These are phyloP conservation scores for Musca domestica DNA, from an alignment of 1,140 invertebrate genomes.

Conservation along the genomic window DNA sequence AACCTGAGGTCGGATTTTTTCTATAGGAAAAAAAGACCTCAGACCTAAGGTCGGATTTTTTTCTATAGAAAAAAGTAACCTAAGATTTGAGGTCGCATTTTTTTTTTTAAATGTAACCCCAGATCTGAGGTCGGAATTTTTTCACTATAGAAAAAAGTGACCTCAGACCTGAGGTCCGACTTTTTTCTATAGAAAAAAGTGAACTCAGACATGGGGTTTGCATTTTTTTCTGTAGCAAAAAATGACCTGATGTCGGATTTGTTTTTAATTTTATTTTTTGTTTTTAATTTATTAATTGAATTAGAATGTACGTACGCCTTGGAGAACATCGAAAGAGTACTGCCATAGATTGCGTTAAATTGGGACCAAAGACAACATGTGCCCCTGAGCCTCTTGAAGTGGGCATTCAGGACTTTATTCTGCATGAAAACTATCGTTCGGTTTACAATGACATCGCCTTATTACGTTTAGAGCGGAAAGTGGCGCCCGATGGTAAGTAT, in stretches of 20 bases:
- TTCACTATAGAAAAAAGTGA: too few species aligned
- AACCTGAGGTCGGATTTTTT: too few species aligned
- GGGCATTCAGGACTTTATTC: slow-evolving; percentile 58
- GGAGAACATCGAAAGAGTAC: slow-evolving; percentile 63
- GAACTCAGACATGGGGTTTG: too few species aligned
- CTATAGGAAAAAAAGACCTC: too few species aligned
- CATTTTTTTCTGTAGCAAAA: background rate
- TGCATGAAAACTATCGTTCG: slow-evolving; percentile 62
- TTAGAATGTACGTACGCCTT: slow-evolving; percentile 57
- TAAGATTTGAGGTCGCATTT: too few species aligned
- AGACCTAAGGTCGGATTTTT: too few species aligned
- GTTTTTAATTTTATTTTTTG: background rate
- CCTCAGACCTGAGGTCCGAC: too few species aligned
- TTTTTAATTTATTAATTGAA: background rate
- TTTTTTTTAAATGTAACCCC: too few species aligned
- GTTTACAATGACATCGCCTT: slow-evolving; percentile 68
- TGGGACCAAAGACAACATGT: slow-evolving; percentile 40
- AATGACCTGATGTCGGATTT: background rate
- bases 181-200: too few species aligned
- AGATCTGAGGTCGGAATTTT: too few species aligned
- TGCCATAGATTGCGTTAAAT: slow-evolving; percentile 58
- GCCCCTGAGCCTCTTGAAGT: slow-evolving; percentile 58
- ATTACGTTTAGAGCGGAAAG: slow-evolving; percentile 46
- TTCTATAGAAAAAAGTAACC: too few species aligned
- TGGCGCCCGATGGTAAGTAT: slow-evolving; percentile 26